phyloP scores from a whole-genome alignment of 2,113 vertebrate genomes.

The Tamias sibiricus region DNA sequence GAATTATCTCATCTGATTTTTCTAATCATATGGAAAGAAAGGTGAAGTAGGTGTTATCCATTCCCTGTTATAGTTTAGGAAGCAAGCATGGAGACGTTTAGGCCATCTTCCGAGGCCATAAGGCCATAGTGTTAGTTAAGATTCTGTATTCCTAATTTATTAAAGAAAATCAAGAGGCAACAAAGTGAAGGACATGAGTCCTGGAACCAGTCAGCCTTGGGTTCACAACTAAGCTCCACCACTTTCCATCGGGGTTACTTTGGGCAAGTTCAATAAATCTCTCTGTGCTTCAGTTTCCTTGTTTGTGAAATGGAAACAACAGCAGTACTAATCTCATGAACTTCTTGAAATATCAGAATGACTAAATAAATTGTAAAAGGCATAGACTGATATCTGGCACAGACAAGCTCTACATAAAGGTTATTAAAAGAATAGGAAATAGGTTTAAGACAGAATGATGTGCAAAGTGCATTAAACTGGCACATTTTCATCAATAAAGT shows the following conservation, averaged over 20 bases:
- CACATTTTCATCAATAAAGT: neutral
- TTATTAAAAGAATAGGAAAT: neutral
- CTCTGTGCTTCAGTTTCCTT: neutral
- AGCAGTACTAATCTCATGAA: neutral
- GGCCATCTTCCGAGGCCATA: neutral
- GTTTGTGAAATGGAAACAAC: neutral
- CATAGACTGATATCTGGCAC: neutral
- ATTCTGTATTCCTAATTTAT: neutral
- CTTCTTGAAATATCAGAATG: neutral
- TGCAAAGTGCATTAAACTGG: neutral
- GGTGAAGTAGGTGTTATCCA: neutral
- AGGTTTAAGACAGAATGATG: neutral
- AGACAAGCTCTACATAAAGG: neutral
- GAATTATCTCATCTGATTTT: conserved; percentile 37
- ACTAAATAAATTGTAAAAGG: neutral
- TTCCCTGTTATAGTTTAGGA: neutral
- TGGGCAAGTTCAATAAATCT: neutral
- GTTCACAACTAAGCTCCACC: neutral
- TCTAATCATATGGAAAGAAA: neutral
- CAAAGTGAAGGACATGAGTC: neutral
- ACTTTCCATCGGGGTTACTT: neutral
- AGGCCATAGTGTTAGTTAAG: neutral
- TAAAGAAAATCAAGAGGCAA: neutral
- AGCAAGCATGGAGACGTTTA: neutral
- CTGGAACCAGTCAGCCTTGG: neutral